These are phyloP conservation scores for Metallyticus violacea DNA, from an alignment of 2,888 invertebrate species.

Conservation along the genomic window DNA sequence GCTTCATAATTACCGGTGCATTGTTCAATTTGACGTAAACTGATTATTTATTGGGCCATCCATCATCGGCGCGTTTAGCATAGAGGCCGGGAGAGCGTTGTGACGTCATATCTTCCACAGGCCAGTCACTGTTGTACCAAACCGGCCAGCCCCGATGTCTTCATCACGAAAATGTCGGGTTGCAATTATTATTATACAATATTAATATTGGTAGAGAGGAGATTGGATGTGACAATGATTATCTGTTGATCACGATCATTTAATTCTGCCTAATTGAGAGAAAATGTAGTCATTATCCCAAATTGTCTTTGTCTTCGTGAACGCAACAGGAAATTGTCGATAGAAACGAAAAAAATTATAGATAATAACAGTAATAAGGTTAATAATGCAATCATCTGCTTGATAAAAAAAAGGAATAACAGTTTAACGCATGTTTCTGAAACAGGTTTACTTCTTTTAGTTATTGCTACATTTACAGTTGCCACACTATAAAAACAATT, in stretches of 20 bases:
- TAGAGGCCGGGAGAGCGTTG: neutral
- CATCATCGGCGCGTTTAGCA: slow-evolving; percentile 27
- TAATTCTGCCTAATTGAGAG: neutral
- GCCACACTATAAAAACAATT: too few relatives aligned
- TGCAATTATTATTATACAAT: neutral
- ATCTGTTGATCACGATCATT: neutral
- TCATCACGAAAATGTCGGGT: neutral
- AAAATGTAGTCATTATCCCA: neutral
- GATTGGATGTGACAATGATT: too few relatives aligned
- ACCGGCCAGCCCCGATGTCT: too few relatives aligned
- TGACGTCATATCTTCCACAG: neutral
- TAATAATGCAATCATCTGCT: too few relatives aligned
- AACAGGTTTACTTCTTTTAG: too few relatives aligned
- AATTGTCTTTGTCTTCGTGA: too few relatives aligned
- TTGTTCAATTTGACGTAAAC: slow-evolving; percentile 31
- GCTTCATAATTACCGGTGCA: slow-evolving; percentile 28
- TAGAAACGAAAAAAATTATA: neutral
- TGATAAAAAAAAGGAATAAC: too few relatives aligned
- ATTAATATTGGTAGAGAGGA: too few relatives aligned
- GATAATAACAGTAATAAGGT: too few relatives aligned
- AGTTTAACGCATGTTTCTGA: too few relatives aligned
- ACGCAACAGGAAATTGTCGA: neutral
- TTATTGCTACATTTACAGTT: too few relatives aligned
- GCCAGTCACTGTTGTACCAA: neutral
- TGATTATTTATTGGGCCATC: slow-evolving; percentile 31